Evolutionary conservation across 2,797 vertebrate genomes (phyloP).

Genomic region (Ispidina picta): DNA sequence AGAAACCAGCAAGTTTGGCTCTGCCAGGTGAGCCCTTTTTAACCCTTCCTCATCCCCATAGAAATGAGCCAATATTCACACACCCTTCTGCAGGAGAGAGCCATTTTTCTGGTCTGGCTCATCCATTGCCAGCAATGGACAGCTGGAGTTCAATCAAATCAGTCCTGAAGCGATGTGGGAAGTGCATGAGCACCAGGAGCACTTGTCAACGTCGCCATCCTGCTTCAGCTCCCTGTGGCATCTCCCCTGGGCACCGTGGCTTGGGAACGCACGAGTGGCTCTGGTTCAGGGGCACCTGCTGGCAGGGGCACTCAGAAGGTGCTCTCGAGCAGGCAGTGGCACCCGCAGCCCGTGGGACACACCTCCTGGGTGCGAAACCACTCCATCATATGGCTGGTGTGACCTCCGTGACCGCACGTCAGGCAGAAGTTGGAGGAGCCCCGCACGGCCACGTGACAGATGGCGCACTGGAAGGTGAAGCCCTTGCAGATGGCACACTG

Average conservation of each 20-base stretch:
- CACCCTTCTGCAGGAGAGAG: background rate
- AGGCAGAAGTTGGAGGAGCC: slow-evolving; percentile 98
- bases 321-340: slow-evolving; percentile 93
- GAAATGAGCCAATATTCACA: background rate
- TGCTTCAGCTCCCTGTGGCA: fast-evolving
- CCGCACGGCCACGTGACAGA: slow-evolving; percentile 94
- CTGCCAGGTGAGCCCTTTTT: background rate
- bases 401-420: slow-evolving; percentile 92
- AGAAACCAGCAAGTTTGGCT: background rate
- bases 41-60: background rate
- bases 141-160: background rate
- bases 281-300: fast-evolving
- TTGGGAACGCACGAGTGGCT: background rate
- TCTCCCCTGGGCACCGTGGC: background rate
- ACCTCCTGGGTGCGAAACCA: slow-evolving; percentile 96
- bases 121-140: slow-evolving; percentile 4
- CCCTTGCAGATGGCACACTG: slow-evolving; percentile 95
- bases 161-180: background rate
- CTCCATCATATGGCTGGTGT: slow-evolving; percentile 98
- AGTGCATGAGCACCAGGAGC: background rate
- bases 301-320: slow-evolving; percentile 81
- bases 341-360: slow-evolving; percentile 95
- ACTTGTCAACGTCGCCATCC: background rate
- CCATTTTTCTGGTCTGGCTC: background rate
- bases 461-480: slow-evolving; percentile 95